Evolutionary conservation across 35 echinoderm and acorn worm genomes (phyloP), one percentile per base, ranked within the genome.

Genomic region (Ptychodera flava): DNA sequence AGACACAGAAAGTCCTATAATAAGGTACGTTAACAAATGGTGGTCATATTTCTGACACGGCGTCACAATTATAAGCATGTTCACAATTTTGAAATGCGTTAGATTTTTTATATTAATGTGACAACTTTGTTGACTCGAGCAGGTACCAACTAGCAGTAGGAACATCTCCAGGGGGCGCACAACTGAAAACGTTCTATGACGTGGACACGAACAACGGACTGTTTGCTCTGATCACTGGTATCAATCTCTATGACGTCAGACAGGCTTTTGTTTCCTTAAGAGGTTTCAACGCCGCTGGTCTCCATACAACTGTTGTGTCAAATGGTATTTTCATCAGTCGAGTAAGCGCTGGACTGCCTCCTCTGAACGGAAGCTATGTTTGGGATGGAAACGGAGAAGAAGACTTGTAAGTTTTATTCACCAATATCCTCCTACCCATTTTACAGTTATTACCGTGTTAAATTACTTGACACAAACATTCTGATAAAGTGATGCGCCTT

Each of bases 281-380:
- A 31, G 88, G 82, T 28, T 84, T 77, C 16, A 90, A 90, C 36
- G 64, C 38, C 27, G 88, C 88, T 52, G 88, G 81, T 36, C 29
- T 90, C 29, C 29, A 81, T 15, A 78, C 36, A 34, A 77, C 38
- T 27, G 88, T 75, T 16, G 36, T 79, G 16, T 90, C 88, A 16
- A 90, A 90, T 77, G 88, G 88, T 28, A 78, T 83, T n/a, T 85
- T 77, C 77, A 77, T 85, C 30, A 90, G 88, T 35, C 33, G 88
- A 28, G 32, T 78, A n/a, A 32, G 36, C 79, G 81, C 80, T 27
- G 88, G 82, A 15, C 77, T 84, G 33, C 81, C 30, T 1, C 88
- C 88, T 1, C 34, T 83, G 27, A 28, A 31, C 78, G 76, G 37
- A 30, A 31, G 78, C 37, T 22, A 28, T 15, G 82, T 90, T 33